A percentile compares a stretch with the other conserved stretches of the same genome.
These are phyloP conservation scores for Myocastor coypus DNA, from an alignment of 2,113 vertebrate species.

Conservation along the genomic window DNA sequence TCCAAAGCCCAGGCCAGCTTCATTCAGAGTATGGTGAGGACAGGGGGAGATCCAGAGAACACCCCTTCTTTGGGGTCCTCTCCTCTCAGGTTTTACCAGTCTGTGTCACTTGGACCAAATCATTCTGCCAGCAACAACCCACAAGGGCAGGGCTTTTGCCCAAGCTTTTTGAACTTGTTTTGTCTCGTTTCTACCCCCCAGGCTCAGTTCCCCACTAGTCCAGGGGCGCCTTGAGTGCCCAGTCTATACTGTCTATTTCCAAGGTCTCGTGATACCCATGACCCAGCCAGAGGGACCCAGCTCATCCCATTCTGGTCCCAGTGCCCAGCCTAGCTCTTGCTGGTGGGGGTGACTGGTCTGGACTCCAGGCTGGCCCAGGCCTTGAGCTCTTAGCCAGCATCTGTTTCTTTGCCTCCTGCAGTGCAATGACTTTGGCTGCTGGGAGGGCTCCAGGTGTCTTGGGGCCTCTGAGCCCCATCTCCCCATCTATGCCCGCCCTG, in stretches of 20 bases:
- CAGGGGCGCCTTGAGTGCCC: not conserved
- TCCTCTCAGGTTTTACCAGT: not conserved
- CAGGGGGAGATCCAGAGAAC: not conserved
- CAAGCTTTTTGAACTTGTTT: conserved; percentile 53
- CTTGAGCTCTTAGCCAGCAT: not conserved
- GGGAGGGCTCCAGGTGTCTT: conserved; percentile 14
- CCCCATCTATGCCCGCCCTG: not conserved
- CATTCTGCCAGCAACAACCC: conserved; percentile 1
- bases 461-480: not conserved
- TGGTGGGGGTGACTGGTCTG: not conserved
- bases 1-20: not conserved
- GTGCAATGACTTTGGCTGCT: not conserved
- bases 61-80: not conserved
- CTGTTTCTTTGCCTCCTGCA: too few species aligned
- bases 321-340: not conserved
- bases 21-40: not conserved
- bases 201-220: not conserved
- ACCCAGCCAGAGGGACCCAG: not conserved
- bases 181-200: not conserved
- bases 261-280: not conserved
- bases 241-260: not conserved
- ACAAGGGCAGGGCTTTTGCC: not conserved
- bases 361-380: not conserved
- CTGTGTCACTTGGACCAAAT: not conserved
- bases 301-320: not conserved